Percentiles rank a stretch among this genome's conserved stretches.
phyloP scores from a whole-genome alignment of 2,113 vertebrate genomes.

The Myanophis thanlyinensis region DNA sequence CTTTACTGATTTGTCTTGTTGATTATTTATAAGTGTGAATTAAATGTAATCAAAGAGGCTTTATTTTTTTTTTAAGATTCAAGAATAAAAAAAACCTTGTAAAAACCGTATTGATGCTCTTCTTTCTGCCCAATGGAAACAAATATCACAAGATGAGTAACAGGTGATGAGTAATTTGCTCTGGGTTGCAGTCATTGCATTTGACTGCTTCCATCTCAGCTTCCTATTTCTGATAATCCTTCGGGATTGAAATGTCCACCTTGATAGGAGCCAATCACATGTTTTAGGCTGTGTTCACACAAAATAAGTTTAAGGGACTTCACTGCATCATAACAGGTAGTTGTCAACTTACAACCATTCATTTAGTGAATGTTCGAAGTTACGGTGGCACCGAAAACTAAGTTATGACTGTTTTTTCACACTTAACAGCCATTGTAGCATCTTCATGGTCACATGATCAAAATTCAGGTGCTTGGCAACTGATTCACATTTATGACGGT shows the following conservation, averaged over 20 bases:
- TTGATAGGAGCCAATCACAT: no score
- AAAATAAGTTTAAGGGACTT: not conserved
- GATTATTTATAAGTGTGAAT: slow-evolving; percentile 3
- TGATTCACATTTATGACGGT: no score
- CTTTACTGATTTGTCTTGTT: not conserved
- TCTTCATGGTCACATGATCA: no score
- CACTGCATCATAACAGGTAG: no score
- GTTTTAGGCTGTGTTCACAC: not conserved
- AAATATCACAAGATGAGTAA: no score
- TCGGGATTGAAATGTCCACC: not conserved
- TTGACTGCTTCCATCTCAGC: not conserved
- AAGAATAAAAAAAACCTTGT: not conserved
- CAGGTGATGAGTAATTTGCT: not conserved
- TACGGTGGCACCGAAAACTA: no score
- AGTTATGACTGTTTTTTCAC: no score
- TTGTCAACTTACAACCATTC: not conserved
- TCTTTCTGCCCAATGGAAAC: not conserved
- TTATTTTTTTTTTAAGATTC: not conserved
- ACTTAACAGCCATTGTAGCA: no score
- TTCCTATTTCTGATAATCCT: not conserved
- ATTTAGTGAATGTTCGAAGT: no score
- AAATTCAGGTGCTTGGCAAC: no score
- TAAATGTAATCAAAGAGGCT: not conserved
- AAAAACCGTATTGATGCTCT: not conserved
- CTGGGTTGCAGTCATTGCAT: not conserved